Evolutionary conservation across 1,140 invertebrate species (phyloP).

Genomic region (Cyclina sinensis): DNA sequence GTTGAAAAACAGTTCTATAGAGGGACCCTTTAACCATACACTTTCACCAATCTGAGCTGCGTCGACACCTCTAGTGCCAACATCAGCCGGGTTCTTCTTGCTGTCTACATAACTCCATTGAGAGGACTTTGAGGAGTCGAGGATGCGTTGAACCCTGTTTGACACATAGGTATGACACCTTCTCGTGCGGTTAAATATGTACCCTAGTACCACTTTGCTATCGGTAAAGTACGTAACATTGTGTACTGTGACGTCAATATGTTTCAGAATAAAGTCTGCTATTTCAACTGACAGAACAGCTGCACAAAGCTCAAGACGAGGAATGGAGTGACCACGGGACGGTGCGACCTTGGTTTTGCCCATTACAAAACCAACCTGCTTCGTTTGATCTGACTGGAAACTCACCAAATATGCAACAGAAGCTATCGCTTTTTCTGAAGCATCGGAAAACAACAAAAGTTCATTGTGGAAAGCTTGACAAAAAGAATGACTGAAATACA

Average conservation of each 20-base stretch:
- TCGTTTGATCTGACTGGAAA: background rate
- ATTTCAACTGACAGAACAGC: slow-evolving; percentile 55
- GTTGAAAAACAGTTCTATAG: background rate
- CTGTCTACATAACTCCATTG: slow-evolving; percentile 37
- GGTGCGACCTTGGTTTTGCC: slow-evolving; percentile 64
- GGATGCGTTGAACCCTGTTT: slow-evolving; percentile 53
- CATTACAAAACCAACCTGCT: slow-evolving; percentile 43
- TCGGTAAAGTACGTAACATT: slow-evolving; percentile 40
- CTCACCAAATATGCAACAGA: slow-evolving; percentile 59
- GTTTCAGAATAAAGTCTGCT: background rate
- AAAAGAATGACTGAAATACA: slow-evolving; percentile 50
- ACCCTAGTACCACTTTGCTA: slow-evolving; percentile 54
- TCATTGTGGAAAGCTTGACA: slow-evolving; percentile 83
- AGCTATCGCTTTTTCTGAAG: slow-evolving; percentile 60
- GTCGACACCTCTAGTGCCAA: slow-evolving; percentile 18
- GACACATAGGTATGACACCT: slow-evolving; percentile 46
- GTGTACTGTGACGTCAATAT: background rate
- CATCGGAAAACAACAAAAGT: slow-evolving; percentile 65
- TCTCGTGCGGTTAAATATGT: slow-evolving; percentile 50
- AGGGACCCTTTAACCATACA: slow-evolving; percentile 41
- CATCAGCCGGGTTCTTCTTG: slow-evolving; percentile 53
- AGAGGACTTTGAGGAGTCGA: background rate
- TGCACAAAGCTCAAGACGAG: slow-evolving; percentile 58
- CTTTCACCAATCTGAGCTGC: background rate
- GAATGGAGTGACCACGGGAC: slow-evolving; percentile 59